Conservation (phyloP, 2,888 invertebrate species). For the Allacma fusca region DNA sequence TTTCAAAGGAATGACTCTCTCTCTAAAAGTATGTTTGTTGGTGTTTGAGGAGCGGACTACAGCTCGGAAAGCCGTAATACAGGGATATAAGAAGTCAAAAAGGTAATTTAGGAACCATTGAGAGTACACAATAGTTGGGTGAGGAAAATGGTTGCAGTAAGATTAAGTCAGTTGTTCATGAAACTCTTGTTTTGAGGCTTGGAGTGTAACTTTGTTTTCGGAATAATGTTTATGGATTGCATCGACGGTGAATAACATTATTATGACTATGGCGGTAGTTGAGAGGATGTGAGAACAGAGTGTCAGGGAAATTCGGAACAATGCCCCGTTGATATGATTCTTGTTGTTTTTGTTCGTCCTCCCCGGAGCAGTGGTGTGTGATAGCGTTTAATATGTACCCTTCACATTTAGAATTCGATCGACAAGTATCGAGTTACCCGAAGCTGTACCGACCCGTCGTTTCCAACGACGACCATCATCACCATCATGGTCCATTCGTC, state of each 20-base stretch:
- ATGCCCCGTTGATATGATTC: background rate
- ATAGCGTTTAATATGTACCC: background rate
- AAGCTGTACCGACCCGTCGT: constrained; percentile 58
- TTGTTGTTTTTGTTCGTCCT: background rate
- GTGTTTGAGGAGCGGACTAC: no score
- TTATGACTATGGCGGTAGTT: background rate
- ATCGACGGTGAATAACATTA: constrained; percentile 6
- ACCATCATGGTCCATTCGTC: constrained; percentile 51
- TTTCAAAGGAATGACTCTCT: no score
- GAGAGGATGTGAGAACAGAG: background rate
- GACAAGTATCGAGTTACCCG: constrained; percentile 56
- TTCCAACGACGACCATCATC: constrained; percentile 52
- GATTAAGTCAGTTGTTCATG: background rate
- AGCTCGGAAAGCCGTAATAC: no score
- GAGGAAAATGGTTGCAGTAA: background rate
- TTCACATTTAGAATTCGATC: constrained; percentile 54
- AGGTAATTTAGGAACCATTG: no score
- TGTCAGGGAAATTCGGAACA: background rate
- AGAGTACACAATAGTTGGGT: no score
- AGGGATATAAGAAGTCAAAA: no score
- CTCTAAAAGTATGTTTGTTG: no score
- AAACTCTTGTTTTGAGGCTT: background rate
- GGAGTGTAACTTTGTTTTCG: background rate
- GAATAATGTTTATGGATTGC: background rate
- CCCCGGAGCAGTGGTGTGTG: background rate